These are phyloP conservation scores for Zele albiditarsus DNA, from an alignment of 2,888 invertebrate species.

Conservation along the genomic window DNA sequence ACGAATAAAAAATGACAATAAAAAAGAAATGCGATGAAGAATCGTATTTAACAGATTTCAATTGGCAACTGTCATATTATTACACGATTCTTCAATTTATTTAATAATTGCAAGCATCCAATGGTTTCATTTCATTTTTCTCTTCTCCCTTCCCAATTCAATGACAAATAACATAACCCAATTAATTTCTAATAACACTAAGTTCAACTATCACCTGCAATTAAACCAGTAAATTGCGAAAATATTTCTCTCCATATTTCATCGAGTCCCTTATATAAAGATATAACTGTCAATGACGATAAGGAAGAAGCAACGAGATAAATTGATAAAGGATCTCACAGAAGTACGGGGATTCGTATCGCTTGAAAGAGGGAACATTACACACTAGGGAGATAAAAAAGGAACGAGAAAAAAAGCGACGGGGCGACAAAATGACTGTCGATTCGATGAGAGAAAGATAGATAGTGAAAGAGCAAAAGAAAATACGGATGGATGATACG, in stretches of 20 bases:
- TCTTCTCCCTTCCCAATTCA: background rate
- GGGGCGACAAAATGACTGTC: slow-evolving; percentile 30
- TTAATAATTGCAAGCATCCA: too few relatives aligned
- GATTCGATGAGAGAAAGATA: background rate
- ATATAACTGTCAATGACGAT: background rate
- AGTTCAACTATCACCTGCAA: slow-evolving; percentile 24
- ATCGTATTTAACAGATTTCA: too few relatives aligned
- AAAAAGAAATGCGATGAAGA: too few relatives aligned
- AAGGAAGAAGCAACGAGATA: slow-evolving; percentile 18
- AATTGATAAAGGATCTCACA: slow-evolving; percentile 29
- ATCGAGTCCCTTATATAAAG: background rate
- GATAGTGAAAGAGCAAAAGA: background rate
- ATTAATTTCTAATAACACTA: background rate
- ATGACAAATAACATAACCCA: slow-evolving; percentile 13
- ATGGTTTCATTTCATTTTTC: background rate
- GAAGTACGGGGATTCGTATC: slow-evolving; percentile 7
- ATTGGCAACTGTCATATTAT: too few relatives aligned
- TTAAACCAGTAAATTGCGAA: slow-evolving; percentile 29
- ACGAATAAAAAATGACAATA: too few relatives aligned
- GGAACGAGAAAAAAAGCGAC: slow-evolving; percentile 14
- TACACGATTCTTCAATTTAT: too few relatives aligned
- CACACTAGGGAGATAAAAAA: background rate
- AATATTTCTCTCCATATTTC: slow-evolving; percentile 20
- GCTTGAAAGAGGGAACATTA: background rate
- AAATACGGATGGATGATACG: background rate